phyloP scores from a whole-genome alignment of 1,140 invertebrate genomes.

The Ephestia elutella region DNA sequence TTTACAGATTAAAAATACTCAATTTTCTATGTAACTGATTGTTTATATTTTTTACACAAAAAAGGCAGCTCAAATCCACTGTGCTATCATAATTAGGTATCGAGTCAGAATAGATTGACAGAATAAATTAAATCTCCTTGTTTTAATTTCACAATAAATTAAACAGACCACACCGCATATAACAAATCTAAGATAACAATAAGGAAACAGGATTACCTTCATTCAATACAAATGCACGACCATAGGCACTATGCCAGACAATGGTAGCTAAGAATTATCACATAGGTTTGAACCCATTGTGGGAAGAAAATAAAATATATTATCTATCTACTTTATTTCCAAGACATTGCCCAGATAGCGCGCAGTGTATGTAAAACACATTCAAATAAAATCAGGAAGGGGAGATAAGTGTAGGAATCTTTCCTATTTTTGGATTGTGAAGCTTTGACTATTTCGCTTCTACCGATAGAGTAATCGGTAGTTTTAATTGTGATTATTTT shows the following conservation, averaged over 20 bases:
- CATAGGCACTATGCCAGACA: constrained; percentile 37
- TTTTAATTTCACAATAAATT: no score
- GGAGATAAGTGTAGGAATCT: background rate
- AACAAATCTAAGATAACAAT: constrained; percentile 30
- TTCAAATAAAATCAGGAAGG: constrained; percentile 34
- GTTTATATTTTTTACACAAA: no score
- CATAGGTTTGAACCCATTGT: constrained; percentile 31
- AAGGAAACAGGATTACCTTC: constrained; percentile 40
- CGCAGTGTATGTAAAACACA: constrained; percentile 46
- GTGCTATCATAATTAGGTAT: no score
- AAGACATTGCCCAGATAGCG: constrained; percentile 24
- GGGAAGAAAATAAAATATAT: constrained; percentile 8
- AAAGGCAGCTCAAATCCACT: no score
- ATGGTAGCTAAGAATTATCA: constrained; percentile 43
- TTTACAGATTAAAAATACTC: no score
- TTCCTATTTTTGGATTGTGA: background rate
- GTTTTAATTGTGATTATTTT: no score
- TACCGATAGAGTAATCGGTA: no score
- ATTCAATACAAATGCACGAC: constrained; percentile 42
- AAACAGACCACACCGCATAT: constrained; percentile 2
- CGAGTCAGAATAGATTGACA: no score
- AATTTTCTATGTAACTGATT: no score
- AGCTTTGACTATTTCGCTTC: background rate
- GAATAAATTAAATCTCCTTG: no score
- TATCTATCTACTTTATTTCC: constrained; percentile 27